Evolutionary conservation across 2,797 vertebrate genomes (phyloP).

Genomic region (Gymnothorax reevesii): DNA sequence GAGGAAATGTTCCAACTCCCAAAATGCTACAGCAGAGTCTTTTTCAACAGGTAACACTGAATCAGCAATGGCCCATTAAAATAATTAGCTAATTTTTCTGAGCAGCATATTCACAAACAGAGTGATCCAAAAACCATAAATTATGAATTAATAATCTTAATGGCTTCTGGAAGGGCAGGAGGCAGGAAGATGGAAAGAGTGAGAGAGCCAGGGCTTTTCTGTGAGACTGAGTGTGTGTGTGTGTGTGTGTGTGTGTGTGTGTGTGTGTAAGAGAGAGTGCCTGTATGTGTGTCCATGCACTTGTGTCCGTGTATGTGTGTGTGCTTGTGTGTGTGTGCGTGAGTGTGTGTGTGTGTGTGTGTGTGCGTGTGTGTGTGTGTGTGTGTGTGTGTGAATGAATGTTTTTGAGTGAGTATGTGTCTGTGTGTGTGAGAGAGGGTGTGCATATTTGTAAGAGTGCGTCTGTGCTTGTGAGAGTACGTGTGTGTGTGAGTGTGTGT

Average conservation of each 20-base stretch:
- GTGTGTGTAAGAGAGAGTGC: background rate
- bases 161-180: background rate
- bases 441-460: no score
- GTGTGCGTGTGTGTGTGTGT: no score
- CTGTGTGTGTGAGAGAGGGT: no score
- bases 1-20: background rate
- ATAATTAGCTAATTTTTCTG: background rate
- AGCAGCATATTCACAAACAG: background rate
- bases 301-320: background rate
- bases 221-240: background rate
- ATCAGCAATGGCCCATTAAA: background rate
- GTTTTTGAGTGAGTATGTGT: no score
- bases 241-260: background rate
- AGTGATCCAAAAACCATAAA: background rate
- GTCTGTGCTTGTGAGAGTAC: no score
- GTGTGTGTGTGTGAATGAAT: no score
- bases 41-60: background rate
- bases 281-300: background rate
- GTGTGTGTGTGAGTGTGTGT: no score
- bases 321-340: background rate
- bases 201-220: background rate
- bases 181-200: background rate
- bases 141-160: conserved; percentile 17
- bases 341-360: no score
- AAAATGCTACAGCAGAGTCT: background rate